Base-by-base conservation (phyloP, 2,888 invertebrate genomes). In the Helicoverpa assulta region DNA sequence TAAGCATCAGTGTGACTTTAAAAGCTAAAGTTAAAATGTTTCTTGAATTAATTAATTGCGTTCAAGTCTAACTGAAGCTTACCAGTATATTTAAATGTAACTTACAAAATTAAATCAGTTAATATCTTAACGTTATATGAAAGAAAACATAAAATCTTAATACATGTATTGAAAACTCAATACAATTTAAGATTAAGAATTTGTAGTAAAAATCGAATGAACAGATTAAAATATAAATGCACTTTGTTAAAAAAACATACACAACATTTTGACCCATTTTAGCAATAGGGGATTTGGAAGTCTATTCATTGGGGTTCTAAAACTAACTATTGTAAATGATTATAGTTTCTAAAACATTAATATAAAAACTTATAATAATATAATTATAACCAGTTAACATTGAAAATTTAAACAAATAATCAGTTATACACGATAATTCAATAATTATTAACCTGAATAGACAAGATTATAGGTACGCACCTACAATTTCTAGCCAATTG, bases 171-270 rank as follows among this genome's bases (percentile, higher is more conserved):
- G 65, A 58, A 18, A 54, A 16, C 4, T 52, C 71, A 71, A 76
- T 47, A 65, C 60, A 71, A 66, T 52, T 10, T 53, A 75, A 55
- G 56, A 75, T 16, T 1, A 21, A 21, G 18, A 37, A 43, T 18
- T 33, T 19, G 52, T 12, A 63, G 47, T 52, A 64, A 19, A 66
- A 63, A 51, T 55, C 18, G 37, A 73, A 73, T 65, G 60, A 61
- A 70, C 63, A 65, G 60, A 80, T 72, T 58, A 73, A 68, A 76
- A 70, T 71, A 73, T 85, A 85, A 85, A 84, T 85, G 84, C 84
- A 53, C 57, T 61, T 66, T 59, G 43, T 73, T 60, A 52, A 71
- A 62, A 76, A 58, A 40, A 40, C 12, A 53, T 7, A 40, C 65
- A 56, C 5, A 55, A 16, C 21, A 21, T 78, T 80, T 85, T 79